Evolutionary conservation across 2,797 vertebrate species (phyloP).

Genomic region (Pristis pectinata): DNA sequence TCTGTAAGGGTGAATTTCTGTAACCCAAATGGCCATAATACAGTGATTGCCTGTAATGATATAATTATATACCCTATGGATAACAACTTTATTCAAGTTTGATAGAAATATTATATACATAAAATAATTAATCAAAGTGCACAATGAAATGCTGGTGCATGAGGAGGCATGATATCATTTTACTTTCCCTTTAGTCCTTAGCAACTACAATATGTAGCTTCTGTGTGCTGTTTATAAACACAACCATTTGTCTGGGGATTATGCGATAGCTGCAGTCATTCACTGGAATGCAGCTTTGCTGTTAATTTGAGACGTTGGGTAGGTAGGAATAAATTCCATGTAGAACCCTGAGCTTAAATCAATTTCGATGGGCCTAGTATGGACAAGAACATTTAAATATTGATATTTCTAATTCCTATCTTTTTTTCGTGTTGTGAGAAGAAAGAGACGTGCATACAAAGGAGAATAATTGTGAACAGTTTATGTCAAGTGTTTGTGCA

Average conservation of each 20-base stretch:
- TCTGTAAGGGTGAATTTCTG: too few relatives aligned
- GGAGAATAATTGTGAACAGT: background rate
- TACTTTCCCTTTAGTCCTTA: background rate
- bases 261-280: conserved; percentile 26
- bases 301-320: background rate
- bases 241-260: conserved; percentile 5
- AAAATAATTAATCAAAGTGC: background rate
- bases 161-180: background rate
- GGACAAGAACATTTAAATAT: background rate
- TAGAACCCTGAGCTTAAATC: background rate
- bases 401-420: background rate
- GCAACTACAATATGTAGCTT: conserved; percentile 4
- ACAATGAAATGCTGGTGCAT: too few relatives aligned
- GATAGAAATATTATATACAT: background rate
- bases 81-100: background rate
- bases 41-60: background rate
- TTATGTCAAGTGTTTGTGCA: background rate
- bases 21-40: too few relatives aligned
- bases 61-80: background rate
- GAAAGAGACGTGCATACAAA: background rate
- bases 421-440: background rate
- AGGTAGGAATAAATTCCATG: background rate
- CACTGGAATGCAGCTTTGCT: background rate
- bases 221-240: background rate
- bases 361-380: background rate